Percentiles rank a stretch among this genome's conserved stretches.
These are phyloP conservation scores for Thymallus thymallus DNA, from an alignment of 2,113 vertebrate genomes.

Conservation along the genomic window DNA sequence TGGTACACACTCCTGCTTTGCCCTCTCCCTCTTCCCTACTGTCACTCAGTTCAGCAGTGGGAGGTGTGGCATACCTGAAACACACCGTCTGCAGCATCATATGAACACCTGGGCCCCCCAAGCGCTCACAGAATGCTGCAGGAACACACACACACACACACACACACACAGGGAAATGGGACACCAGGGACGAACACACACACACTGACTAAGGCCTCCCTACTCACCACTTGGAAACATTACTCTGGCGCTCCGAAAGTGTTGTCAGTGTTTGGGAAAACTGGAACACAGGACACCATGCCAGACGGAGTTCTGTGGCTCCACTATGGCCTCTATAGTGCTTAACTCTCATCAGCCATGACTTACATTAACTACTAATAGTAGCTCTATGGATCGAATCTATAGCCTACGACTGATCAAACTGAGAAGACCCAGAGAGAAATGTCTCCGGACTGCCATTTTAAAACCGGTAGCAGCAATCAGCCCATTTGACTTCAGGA, in stretches of 20 bases:
- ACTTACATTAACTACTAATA: too few species aligned
- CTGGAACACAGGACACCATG: not conserved
- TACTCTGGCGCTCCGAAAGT: not conserved
- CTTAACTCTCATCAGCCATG: not conserved
- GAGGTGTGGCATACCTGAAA: conserved; percentile 32
- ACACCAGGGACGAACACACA: conserved; percentile 49
- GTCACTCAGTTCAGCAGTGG: conserved; percentile 23
- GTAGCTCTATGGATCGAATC: too few species aligned
- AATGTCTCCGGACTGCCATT: too few species aligned
- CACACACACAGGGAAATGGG: conserved; percentile 52
- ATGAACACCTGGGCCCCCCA: conserved; percentile 26
- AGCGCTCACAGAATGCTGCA: conserved; percentile 10
- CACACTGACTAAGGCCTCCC: not conserved
- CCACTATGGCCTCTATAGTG: not conserved
- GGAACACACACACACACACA: conserved; percentile 31
- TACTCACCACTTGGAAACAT: not conserved
- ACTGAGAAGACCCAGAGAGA: too few species aligned
- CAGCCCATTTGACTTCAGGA: too few species aligned
- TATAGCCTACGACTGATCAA: too few species aligned
- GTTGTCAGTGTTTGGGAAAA: not conserved
- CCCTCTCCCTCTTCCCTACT: not conserved
- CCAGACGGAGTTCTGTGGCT: not conserved
- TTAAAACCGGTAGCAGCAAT: too few species aligned
- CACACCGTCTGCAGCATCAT: not conserved
- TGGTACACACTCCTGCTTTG: conserved; percentile 18